Conservation (phyloP, 2,888 invertebrate genomes). For the Caenorhabditis doughertyi region DNA sequence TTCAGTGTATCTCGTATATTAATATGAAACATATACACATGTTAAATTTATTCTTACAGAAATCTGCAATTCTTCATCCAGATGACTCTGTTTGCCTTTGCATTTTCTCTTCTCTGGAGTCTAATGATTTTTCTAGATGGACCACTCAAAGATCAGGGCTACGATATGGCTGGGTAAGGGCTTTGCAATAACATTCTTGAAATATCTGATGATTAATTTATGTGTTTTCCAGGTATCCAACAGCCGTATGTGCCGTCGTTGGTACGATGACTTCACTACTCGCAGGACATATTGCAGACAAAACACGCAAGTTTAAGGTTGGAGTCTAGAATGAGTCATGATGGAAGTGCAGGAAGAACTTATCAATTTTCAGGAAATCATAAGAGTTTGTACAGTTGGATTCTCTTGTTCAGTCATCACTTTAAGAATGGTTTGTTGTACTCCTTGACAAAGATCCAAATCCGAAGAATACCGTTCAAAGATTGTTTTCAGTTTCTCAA, state of each 20-base stretch:
- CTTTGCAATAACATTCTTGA: neutral
- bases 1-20: conserved; percentile 57
- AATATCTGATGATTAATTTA: conserved; percentile 21
- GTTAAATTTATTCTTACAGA: conserved; percentile 25
- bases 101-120: conserved; percentile 77
- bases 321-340: neutral
- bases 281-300: conserved; percentile 76
- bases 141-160: conserved; percentile 60
- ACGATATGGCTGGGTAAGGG: conserved; percentile 62
- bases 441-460: too few relatives aligned
- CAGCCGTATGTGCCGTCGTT: conserved; percentile 70
- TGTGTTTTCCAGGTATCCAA: conserved; percentile 59
- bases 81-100: conserved; percentile 76
- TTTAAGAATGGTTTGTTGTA: conserved; percentile 37
- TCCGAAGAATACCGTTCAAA: neutral
- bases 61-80: conserved; percentile 76
- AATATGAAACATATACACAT: neutral
- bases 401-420: conserved; percentile 53
- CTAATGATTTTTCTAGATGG: conserved; percentile 67
- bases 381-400: conserved; percentile 63
- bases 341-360: neutral
- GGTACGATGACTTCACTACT: conserved; percentile 75
- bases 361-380: conserved; percentile 52
- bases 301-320: conserved; percentile 78
- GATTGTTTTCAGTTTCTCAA: conserved; percentile 38